Percentiles rank a stretch among this genome's conserved stretches.
phyloP scores from a whole-genome alignment of 2,888 invertebrate genomes.

The Sphinx pinastri region DNA sequence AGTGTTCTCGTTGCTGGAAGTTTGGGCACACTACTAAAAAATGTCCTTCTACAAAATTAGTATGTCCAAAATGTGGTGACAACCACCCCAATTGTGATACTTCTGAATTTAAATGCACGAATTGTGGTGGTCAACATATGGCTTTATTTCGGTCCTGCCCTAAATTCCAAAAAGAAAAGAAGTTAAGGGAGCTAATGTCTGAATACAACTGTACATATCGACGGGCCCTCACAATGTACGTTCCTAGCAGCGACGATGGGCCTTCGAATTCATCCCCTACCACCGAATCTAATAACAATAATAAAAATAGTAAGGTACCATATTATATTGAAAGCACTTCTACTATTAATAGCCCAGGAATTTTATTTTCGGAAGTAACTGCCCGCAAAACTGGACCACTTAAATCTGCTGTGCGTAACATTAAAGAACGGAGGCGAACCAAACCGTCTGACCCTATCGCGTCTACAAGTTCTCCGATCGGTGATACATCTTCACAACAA shows the following conservation, averaged over 20 bases:
- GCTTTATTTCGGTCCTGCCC: constrained; percentile 27
- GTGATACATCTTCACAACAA: too few species aligned
- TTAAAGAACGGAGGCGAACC: too few species aligned
- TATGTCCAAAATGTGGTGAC: constrained; percentile 28
- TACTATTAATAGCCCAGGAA: too few species aligned
- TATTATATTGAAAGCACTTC: too few species aligned
- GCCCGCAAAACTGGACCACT: too few species aligned
- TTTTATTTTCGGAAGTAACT: too few species aligned
- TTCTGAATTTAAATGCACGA: constrained; percentile 21
- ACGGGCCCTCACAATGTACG: constrained; percentile 9
- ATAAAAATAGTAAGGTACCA: too few species aligned
- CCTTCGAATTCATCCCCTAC: neutral
- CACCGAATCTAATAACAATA: too few species aligned
- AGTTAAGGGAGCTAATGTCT: constrained; percentile 23
- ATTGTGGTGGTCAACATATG: constrained; percentile 28
- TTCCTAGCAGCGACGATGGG: neutral
- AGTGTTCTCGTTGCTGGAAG: constrained; percentile 13
- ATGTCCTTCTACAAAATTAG: constrained; percentile 22
- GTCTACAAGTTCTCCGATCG: too few species aligned
- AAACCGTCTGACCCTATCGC: too few species aligned
- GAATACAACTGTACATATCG: constrained; percentile 27
- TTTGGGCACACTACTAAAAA: constrained; percentile 25
- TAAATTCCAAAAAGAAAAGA: constrained; percentile 25
- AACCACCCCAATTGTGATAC: constrained; percentile 28
- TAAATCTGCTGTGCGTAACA: too few species aligned